These are phyloP conservation scores for Melieria crassipennis DNA, from an alignment of 2,888 invertebrate species.

Conservation along the genomic window DNA sequence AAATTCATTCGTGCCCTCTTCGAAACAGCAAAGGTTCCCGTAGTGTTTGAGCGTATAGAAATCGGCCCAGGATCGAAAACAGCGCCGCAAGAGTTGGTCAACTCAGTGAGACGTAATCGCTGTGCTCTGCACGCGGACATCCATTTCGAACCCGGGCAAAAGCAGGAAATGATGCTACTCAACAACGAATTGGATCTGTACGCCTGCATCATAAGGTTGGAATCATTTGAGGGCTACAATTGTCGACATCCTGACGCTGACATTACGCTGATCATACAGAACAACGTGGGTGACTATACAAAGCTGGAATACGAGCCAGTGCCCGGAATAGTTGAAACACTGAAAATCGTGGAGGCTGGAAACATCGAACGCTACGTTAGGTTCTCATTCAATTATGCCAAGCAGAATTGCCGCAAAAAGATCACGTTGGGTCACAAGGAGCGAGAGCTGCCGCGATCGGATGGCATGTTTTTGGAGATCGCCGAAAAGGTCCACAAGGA, in stretches of 20 bases:
- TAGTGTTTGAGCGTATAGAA: constrained; percentile 49
- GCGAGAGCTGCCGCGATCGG: constrained; percentile 50
- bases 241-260: constrained; percentile 47
- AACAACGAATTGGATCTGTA: constrained; percentile 50
- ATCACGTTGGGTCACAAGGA: constrained; percentile 52
- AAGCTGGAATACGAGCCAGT: constrained; percentile 59
- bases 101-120: constrained; percentile 54
- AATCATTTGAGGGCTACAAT: constrained; percentile 52
- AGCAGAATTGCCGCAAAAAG: constrained; percentile 41
- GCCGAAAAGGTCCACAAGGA: constrained; percentile 44
- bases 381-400: constrained; percentile 48
- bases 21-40: constrained; percentile 50
- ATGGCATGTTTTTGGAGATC: constrained; percentile 46
- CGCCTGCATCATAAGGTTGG: constrained; percentile 48
- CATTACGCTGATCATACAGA: constrained; percentile 53
- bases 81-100: constrained; percentile 43
- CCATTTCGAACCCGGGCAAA: constrained; percentile 44
- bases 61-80: constrained; percentile 32
- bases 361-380: constrained; percentile 45
- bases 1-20: constrained; percentile 49
- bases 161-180: constrained; percentile 46
- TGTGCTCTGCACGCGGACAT: constrained; percentile 52
- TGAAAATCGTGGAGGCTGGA: constrained; percentile 45
- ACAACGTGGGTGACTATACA: constrained; percentile 53
- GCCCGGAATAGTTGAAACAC: constrained; percentile 55